Conservation (phyloP, 2,888 invertebrate genomes). For the Linyphia triangularis region DNA sequence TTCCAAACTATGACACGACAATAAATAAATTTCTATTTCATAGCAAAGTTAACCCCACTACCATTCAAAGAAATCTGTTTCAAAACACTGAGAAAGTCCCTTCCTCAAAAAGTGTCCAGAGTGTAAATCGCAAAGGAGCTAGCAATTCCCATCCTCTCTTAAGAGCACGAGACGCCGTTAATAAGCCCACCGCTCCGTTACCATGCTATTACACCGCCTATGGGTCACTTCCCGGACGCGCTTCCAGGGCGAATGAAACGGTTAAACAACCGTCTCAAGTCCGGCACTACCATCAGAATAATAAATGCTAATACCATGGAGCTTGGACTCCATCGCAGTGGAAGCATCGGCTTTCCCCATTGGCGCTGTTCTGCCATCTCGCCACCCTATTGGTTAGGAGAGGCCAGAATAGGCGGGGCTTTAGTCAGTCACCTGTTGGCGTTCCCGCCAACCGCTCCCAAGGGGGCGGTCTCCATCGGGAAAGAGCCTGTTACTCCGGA, state of each 20-base stretch:
- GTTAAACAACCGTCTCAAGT: conserved; percentile 57
- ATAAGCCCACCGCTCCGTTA: conserved; percentile 11
- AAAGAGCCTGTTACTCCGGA: conserved; percentile 74
- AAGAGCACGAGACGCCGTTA: conserved; percentile 16
- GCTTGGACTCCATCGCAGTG: conserved; percentile 64
- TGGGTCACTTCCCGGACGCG: conserved; percentile 50
- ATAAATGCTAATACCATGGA: conserved; percentile 75
- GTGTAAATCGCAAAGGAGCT: background rate
- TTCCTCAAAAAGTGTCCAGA: background rate
- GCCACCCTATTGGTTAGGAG: conserved; percentile 59
- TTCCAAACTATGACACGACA: no score
- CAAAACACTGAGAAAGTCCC: no score
- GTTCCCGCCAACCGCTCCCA: conserved; percentile 75
- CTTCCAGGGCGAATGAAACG: conserved; percentile 59
- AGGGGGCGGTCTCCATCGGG: conserved; percentile 75
- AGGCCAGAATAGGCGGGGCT: conserved; percentile 58
- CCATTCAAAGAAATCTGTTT: no score
- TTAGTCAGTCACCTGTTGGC: conserved; percentile 75
- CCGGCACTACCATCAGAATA: conserved; percentile 72
- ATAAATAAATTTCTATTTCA: no score
- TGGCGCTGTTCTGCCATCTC: conserved; percentile 47
- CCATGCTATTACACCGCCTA: conserved; percentile 26
- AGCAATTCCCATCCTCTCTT: conserved; percentile 5
- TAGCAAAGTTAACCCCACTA: no score
- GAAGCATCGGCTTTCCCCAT: conserved; percentile 62